A percentile compares a stretch with the other conserved stretches of the same genome.
Evolutionary conservation across 2,797 vertebrate genomes (phyloP).

Genomic region (Petrocephalus sullivani): DNA sequence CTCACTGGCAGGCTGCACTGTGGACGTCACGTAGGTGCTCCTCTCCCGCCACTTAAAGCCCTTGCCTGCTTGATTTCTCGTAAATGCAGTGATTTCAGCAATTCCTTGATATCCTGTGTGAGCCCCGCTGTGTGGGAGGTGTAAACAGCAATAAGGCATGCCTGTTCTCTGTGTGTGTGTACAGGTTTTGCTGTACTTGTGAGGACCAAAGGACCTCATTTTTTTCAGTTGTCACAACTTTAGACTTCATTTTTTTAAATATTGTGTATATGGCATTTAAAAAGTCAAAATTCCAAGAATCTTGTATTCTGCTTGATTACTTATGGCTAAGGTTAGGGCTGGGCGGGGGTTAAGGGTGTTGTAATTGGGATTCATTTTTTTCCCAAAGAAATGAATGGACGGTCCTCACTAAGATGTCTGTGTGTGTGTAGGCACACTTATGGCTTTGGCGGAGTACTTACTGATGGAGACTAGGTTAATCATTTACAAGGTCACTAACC

Average conservation of each 20-base stretch:
- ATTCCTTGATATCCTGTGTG: neutral
- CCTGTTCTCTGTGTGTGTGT: neutral
- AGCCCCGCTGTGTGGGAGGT: constrained; percentile 8
- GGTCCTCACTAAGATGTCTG: neutral
- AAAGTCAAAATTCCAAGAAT: neutral
- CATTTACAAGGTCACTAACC: constrained; percentile 6
- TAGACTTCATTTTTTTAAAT: no score
- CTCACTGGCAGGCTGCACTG: neutral
- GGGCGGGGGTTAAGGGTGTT: neutral
- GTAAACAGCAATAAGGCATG: neutral
- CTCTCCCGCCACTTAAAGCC: neutral
- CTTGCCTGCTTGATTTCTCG: constrained; percentile 17
- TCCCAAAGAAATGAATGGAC: neutral
- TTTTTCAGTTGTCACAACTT: no score
- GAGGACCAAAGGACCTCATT: neutral
- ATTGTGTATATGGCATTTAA: no score
- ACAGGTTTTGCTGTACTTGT: neutral
- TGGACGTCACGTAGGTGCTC: neutral
- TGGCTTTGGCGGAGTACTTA: neutral
- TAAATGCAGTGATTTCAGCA: constrained; percentile 17
- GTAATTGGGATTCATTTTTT: neutral
- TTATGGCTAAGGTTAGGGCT: neutral
- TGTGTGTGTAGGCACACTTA: neutral
- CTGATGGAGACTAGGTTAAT: neutral
- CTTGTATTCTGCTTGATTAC: neutral